Evolutionary conservation across 1,140 invertebrate genomes (phyloP).

Genomic region (Akabosia matsudoensis): DNA sequence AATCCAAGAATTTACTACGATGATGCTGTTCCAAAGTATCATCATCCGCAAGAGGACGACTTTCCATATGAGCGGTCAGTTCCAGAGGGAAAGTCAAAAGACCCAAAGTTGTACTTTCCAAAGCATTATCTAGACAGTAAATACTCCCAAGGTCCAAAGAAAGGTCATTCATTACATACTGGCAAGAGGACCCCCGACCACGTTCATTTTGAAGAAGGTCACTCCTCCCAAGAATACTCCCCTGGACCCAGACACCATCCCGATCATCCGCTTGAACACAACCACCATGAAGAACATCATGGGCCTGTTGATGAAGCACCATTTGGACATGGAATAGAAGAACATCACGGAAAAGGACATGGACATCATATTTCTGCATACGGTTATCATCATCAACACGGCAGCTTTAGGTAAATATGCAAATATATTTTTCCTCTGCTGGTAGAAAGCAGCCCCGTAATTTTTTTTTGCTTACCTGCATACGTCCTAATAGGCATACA

Average conservation of each 20-base stretch:
- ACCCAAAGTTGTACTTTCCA: slow-evolving; percentile 2
- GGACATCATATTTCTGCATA: not conserved
- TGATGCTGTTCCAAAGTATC: slow-evolving; percentile 6
- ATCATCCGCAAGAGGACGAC: not conserved
- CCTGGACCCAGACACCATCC: not conserved
- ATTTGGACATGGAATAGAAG: not conserved
- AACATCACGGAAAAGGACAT: not conserved
- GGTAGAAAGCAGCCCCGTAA: not conserved
- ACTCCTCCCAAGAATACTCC: not conserved
- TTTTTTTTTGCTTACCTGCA: too few species aligned
- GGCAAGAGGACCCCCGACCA: not conserved
- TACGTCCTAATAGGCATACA: slow-evolving; percentile 21
- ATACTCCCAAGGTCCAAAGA: not conserved
- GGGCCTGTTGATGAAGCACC: not conserved
- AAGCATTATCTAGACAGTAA: not conserved
- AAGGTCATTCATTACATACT: not conserved
- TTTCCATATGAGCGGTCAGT: not conserved
- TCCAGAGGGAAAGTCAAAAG: not conserved
- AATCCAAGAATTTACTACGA: slow-evolving; percentile 30
- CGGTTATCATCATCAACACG: slow-evolving; percentile 21
- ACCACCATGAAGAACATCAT: slow-evolving; percentile 13
- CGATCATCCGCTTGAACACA: not conserved
- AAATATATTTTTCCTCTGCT: not conserved
- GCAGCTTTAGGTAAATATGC: not conserved
- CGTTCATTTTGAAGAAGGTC: not conserved